Base-by-base conservation (phyloP, 1,140 invertebrate species). In the Mactra quadrangularis region DNA sequence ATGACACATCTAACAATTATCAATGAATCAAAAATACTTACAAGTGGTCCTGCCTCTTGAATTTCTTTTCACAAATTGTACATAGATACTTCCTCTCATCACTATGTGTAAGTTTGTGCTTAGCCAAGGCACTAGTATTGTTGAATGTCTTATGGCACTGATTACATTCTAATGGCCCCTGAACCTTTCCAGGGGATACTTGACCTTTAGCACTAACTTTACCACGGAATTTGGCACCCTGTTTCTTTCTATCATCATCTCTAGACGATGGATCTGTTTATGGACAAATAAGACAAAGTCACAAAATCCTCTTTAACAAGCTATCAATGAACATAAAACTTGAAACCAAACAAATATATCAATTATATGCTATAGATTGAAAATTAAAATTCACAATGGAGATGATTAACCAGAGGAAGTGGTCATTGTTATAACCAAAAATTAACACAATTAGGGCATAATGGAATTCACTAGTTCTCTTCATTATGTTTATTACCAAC, bases 1-100 rank as follows among this genome's bases (percentile, higher is more conserved):
- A n/a, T n/a, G n/a, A n/a, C n/a, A n/a, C n/a, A n/a, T n/a, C n/a
- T n/a, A n/a, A n/a, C n/a, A n/a, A n/a, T n/a, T n/a, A n/a, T n/a
- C n/a, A n/a, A n/a, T n/a, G n/a, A n/a, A n/a, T n/a, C n/a, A n/a
- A n/a, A n/a, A 52, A 22, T 27, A 97, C 97, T 97, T 94, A 98
- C 97, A 99, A 95, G 95, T 99, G 98, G 94, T 99, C 98, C 94
- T 99, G 98, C 93, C 98, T 95, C 94, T 99, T 99, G 95, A 99
- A 99, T 86, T 98, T 98, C 94, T 99, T 99, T 72, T 96, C 96
- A 93, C 98, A 99, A 92, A 98, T 96, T 87, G 95, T 96, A 93
- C 98, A 99, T 81, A 98, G 96, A 93, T 99, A 99, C 94, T 98
- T 98, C 88, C 98, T 94, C 92, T 99, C 98, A 94, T 99, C 98